These are phyloP conservation scores for Carassius auratus DNA, from an alignment of 2,113 vertebrate species.

Conservation along the genomic window DNA sequence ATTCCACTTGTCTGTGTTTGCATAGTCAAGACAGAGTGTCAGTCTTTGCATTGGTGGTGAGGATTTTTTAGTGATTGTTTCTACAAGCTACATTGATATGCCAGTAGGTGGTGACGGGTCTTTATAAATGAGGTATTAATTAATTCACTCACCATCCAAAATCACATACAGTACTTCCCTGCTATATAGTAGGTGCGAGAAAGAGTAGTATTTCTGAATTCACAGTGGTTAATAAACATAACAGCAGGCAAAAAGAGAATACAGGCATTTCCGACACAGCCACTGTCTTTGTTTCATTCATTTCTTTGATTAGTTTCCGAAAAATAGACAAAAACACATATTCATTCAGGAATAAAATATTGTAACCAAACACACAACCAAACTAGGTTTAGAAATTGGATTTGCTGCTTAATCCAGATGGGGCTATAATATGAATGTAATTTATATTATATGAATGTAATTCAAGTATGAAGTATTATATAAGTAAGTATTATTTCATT, in stretches of 20 bases:
- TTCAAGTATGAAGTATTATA: background rate
- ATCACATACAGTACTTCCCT: too few species aligned
- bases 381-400: background rate
- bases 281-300: background rate
- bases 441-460: background rate
- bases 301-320: background rate
- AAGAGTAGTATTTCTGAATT: too few species aligned
- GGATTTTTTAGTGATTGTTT: background rate
- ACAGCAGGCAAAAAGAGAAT: too few species aligned
- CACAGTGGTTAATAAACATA: too few species aligned
- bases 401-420: background rate
- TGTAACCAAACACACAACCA: background rate
- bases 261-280: too few species aligned
- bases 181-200: too few species aligned
- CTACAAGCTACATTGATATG: background rate
- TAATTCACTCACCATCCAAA: background rate
- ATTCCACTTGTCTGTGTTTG: background rate
- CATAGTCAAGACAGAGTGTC: background rate
- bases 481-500: slow-evolving; percentile 12
- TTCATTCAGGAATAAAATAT: background rate
- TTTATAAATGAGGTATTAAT: background rate
- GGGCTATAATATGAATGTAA: background rate
- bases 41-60: background rate
- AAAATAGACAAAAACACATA: background rate
- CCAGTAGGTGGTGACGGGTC: background rate